Evolutionary conservation across 2,113 vertebrate genomes (phyloP).

Genomic region (Actenoides lindsayi): DNA sequence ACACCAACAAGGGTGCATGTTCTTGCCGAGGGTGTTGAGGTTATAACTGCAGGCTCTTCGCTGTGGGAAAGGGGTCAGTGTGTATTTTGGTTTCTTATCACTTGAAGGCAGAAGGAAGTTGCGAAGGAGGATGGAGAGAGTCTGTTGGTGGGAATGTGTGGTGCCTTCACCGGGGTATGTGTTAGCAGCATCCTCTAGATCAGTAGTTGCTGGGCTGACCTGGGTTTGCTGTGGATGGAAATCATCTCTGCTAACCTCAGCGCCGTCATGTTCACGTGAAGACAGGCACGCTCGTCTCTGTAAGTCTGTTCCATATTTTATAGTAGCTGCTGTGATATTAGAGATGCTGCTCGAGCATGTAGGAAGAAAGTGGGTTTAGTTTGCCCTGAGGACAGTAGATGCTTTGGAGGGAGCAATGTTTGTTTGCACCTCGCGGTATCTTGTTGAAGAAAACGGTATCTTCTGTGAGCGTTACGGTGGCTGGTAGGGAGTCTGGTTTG

Average conservation of each 20-base stretch:
- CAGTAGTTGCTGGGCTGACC: background rate
- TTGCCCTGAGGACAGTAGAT: background rate
- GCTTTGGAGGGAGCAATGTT: slow-evolving; percentile 10
- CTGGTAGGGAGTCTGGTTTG: background rate
- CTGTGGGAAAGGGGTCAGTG: slow-evolving; percentile 14
- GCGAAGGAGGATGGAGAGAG: background rate
- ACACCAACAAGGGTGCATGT: fast-evolving
- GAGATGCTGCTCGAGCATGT: background rate
- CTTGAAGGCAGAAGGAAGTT: slow-evolving; percentile 58
- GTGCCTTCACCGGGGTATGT: background rate
- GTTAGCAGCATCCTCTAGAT: slow-evolving; percentile 10
- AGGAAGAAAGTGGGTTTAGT: background rate
- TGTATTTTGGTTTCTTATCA: slow-evolving; percentile 56
- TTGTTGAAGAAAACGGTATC: background rate
- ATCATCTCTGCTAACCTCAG: background rate
- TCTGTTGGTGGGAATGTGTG: slow-evolving; percentile 15
- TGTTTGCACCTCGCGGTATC: background rate
- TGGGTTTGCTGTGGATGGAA: background rate
- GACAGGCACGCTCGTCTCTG: background rate
- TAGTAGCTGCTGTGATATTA: background rate
- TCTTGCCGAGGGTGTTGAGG: background rate
- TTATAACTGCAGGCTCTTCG: background rate
- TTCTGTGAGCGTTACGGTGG: background rate
- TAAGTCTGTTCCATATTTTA: background rate
- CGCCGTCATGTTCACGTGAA: background rate